Conservation (phyloP, 2,113 vertebrate genomes). For the Phalacrocorax aristotelis region DNA sequence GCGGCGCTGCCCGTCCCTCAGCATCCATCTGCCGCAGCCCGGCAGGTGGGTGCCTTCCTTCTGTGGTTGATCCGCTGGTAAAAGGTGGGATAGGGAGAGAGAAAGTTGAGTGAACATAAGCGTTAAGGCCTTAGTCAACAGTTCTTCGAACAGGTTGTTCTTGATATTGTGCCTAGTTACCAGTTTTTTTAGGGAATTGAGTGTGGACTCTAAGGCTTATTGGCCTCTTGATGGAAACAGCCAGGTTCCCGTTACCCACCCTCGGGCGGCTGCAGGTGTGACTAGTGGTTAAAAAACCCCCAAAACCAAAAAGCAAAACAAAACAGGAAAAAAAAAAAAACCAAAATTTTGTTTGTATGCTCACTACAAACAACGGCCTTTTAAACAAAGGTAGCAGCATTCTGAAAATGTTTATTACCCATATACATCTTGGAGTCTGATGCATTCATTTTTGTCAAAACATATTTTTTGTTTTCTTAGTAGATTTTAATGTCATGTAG, state of each 20-base stretch:
- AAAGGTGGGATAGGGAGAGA: neutral
- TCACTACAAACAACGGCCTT: neutral
- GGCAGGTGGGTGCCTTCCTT: neutral
- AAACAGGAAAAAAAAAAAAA: too few relatives aligned
- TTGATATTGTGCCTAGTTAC: neutral
- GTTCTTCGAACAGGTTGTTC: neutral
- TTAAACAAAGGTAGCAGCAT: neutral
- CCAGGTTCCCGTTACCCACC: neutral
- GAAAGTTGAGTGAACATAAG: neutral
- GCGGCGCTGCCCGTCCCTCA: too few relatives aligned
- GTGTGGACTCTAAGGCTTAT: neutral
- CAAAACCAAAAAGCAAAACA: too few relatives aligned
- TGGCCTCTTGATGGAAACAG: neutral
- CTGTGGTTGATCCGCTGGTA: neutral
- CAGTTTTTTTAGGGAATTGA: neutral
- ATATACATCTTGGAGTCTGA: neutral
- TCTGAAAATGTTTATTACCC: neutral
- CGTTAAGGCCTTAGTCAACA: neutral
- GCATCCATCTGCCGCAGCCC: neutral
- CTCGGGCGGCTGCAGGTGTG: neutral
- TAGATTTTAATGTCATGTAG: fast-evolving
- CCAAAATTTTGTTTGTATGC: neutral
- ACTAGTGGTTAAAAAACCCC: neutral
- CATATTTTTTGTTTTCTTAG: neutral
- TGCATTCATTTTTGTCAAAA: neutral